Evolutionary conservation across 2,797 vertebrate species (phyloP).

Genomic region (Scomberomorus guttatus): DNA sequence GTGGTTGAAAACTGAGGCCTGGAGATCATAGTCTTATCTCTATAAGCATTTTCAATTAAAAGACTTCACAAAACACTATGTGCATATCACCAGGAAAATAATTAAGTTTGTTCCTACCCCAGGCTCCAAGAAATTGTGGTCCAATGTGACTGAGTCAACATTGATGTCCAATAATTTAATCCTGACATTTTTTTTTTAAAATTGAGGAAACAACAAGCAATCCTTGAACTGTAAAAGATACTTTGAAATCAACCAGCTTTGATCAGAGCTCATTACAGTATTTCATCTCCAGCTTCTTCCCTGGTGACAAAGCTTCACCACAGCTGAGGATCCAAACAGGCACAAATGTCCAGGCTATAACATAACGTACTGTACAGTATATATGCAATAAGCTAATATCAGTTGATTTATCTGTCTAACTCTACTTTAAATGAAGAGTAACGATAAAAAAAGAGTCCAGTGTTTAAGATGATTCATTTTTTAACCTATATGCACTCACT

Average conservation of each 20-base stretch:
- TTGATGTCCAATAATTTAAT: constrained; percentile 65
- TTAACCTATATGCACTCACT: too few species aligned
- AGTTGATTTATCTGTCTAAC: background rate
- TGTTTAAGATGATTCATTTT: background rate
- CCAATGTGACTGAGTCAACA: constrained; percentile 48
- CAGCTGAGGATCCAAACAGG: background rate
- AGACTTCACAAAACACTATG: constrained; percentile 20
- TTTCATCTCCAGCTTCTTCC: background rate
- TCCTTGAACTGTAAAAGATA: constrained; percentile 10
- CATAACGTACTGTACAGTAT: background rate
- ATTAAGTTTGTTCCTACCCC: constrained; percentile 27
- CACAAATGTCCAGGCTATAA: background rate
- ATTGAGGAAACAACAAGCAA: constrained; percentile 58
- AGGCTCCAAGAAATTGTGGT: constrained; percentile 14
- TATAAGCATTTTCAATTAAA: constrained; percentile 46
- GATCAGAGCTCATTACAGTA: background rate
- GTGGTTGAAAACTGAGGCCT: constrained; percentile 27
- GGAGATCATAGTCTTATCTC: constrained; percentile 38
- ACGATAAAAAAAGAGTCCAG: too few species aligned
- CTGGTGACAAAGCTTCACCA: background rate
- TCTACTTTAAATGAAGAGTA: background rate
- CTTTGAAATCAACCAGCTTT: constrained; percentile 23
- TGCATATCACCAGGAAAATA: constrained; percentile 32
- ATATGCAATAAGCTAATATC: background rate
- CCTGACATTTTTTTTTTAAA: constrained; percentile 69